phyloP scores from a whole-genome alignment of 2,888 invertebrate genomes.

The Coremacera marginata region DNA sequence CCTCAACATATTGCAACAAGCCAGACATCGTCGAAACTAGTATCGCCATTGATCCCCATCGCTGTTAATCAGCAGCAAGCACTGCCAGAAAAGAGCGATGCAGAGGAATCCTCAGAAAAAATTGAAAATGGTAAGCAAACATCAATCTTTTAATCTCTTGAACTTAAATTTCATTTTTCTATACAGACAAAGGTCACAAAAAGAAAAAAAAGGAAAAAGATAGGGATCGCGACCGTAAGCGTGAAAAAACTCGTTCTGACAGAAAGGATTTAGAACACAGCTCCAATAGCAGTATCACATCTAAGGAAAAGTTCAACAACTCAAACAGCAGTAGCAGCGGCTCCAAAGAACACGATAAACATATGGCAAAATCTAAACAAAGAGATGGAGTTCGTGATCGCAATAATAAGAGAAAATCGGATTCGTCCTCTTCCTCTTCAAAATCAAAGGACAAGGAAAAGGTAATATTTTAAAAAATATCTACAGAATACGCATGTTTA shows the following conservation, averaged over 20 bases:
- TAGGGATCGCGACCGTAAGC: conserved; percentile 55
- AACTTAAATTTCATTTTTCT: conserved; percentile 1
- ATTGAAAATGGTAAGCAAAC: conserved; percentile 22
- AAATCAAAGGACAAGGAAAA: conserved; percentile 50
- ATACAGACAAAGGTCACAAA: conserved; percentile 62
- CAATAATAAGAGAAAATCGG: conserved; percentile 43
- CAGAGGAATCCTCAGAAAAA: not conserved
- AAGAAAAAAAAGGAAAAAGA: conserved; percentile 69
- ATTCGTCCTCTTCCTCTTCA: conserved; percentile 50
- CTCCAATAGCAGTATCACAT: conserved; percentile 35
- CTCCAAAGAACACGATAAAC: not conserved
- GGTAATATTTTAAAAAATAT: conserved; percentile 43
- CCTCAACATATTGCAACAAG: not conserved
- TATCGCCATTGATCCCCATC: not conserved
- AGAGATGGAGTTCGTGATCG: not conserved
- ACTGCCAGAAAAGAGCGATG: not conserved
- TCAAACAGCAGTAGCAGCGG: conserved; percentile 33
- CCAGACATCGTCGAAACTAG: not conserved
- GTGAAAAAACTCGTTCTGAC: conserved; percentile 52
- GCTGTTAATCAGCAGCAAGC: not conserved
- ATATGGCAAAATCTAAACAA: conserved; percentile 48
- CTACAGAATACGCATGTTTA: conserved; percentile 13
- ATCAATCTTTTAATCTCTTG: not conserved
- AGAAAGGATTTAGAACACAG: conserved; percentile 35
- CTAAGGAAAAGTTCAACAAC: conserved; percentile 46